These are phyloP conservation scores for Drosophila algonquin DNA, from an alignment of 2,888 invertebrate species.

Conservation along the genomic window DNA sequence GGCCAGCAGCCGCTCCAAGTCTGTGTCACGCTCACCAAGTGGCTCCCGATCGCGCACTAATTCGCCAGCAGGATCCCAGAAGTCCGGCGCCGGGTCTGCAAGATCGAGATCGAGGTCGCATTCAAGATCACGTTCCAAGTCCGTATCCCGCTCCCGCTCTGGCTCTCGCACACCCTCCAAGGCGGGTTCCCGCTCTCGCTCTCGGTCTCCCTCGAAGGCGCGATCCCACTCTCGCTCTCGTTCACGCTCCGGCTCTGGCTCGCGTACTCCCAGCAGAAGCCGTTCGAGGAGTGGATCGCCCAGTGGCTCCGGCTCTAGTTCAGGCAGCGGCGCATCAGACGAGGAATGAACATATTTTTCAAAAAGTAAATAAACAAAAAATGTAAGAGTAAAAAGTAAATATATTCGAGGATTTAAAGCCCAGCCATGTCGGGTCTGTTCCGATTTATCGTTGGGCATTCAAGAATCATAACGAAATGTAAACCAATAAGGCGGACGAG, in stretches of 20 bases:
- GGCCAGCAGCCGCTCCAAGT: constrained; percentile 76
- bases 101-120: constrained; percentile 27
- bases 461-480: background rate
- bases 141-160: constrained; percentile 66
- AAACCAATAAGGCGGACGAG: background rate
- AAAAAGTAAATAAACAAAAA: background rate
- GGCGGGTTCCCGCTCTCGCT: constrained; percentile 32
- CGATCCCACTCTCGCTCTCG: constrained; percentile 65
- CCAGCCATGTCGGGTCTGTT: constrained; percentile 4
- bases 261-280: constrained; percentile 83
- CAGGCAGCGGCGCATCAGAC: constrained; percentile 82
- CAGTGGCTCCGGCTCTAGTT: constrained; percentile 78
- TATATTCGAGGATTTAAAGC: constrained; percentile 8
- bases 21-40: constrained; percentile 69
- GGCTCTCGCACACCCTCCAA: constrained; percentile 53
- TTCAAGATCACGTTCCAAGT: constrained; percentile 75
- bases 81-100: constrained; percentile 55
- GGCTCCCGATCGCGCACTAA: constrained; percentile 71
- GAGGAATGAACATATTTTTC: constrained; percentile 43
- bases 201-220: constrained; percentile 54
- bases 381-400: constrained; percentile 27
- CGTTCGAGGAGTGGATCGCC: constrained; percentile 81
- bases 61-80: constrained; percentile 76
- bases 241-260: constrained; percentile 80
- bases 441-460: background rate